phyloP scores from a whole-genome alignment of 2,113 vertebrate genomes.

The Hypomesus transpacificus region DNA sequence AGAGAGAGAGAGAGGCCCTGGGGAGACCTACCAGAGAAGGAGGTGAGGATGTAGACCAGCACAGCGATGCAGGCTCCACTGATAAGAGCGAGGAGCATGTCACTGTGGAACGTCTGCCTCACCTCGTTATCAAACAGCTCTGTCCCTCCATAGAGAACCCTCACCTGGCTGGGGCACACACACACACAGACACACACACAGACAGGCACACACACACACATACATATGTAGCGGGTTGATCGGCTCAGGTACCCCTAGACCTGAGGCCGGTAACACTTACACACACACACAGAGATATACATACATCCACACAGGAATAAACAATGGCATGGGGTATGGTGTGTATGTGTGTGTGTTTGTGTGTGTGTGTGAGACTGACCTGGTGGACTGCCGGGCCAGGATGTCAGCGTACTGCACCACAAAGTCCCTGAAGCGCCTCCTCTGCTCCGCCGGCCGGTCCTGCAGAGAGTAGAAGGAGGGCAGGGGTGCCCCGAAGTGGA shows the following conservation, averaged over 20 bases:
- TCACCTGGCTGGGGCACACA: slow-evolving; percentile 80
- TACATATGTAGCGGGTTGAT: too few species aligned
- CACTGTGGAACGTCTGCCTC: slow-evolving; percentile 91
- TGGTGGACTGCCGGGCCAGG: slow-evolving; percentile 90
- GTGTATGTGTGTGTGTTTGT: not conserved
- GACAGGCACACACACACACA: not conserved
- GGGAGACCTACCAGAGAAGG: slow-evolving; percentile 85
- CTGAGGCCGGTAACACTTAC: not conserved
- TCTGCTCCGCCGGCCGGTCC: slow-evolving; percentile 89
- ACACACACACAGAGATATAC: not conserved
- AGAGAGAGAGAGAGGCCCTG: not conserved
- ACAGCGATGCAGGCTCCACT: slow-evolving; percentile 90
- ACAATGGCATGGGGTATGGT: too few species aligned
- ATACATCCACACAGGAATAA: not conserved
- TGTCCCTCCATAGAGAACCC: slow-evolving; percentile 91
- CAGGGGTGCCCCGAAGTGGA: slow-evolving; percentile 91
- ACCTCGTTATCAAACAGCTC: slow-evolving; percentile 97
- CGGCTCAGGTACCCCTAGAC: too few species aligned
- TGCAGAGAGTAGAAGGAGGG: slow-evolving; percentile 92
- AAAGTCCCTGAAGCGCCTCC: slow-evolving; percentile 86
- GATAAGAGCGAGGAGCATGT: slow-evolving; percentile 93
- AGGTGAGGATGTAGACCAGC: slow-evolving; percentile 91
- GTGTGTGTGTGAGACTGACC: slow-evolving; percentile 64
- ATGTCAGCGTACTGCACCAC: slow-evolving; percentile 89
- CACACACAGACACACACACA: not conserved